Conservation (phyloP, 2,113 vertebrate genomes). For the Piprites chloris region DNA sequence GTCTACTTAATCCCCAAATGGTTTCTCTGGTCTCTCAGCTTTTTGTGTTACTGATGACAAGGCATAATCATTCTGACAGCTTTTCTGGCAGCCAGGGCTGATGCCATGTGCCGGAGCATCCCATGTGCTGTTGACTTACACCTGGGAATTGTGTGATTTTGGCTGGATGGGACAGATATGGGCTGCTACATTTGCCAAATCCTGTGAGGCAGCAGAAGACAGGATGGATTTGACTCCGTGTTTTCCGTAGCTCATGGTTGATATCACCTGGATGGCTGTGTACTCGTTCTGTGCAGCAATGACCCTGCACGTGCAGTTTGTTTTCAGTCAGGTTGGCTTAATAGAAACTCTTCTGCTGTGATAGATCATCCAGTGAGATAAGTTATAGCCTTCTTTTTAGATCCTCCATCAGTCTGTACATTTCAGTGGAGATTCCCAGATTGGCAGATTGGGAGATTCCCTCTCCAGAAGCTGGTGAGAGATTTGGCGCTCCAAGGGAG, state of each 20-base stretch:
- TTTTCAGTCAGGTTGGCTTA: not conserved
- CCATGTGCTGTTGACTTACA: not conserved
- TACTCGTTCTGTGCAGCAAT: not conserved
- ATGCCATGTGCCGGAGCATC: not conserved
- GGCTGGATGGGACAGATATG: not conserved
- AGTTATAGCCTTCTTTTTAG: not conserved
- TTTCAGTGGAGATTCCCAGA: not conserved
- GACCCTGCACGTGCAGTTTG: not conserved
- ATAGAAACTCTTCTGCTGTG: not conserved
- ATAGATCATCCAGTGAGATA: not conserved
- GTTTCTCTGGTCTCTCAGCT: not conserved
- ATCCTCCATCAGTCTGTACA: not conserved
- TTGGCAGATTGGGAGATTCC: too few species aligned
- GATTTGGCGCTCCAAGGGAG: not conserved
- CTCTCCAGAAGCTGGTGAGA: not conserved
- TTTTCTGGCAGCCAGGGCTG: not conserved
- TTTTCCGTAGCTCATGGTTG: not conserved
- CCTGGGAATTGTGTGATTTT: not conserved
- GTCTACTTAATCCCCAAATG: not conserved
- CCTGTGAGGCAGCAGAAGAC: not conserved
- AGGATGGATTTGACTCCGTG: not conserved
- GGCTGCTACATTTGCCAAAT: not conserved
- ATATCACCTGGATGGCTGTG: accelerated
- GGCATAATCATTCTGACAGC: not conserved
- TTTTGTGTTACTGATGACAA: not conserved